A percentile compares a stretch with the other conserved stretches of the same genome.
Conservation (phyloP, 2,797 vertebrate species). For the Platyrinchus mystaceus region DNA sequence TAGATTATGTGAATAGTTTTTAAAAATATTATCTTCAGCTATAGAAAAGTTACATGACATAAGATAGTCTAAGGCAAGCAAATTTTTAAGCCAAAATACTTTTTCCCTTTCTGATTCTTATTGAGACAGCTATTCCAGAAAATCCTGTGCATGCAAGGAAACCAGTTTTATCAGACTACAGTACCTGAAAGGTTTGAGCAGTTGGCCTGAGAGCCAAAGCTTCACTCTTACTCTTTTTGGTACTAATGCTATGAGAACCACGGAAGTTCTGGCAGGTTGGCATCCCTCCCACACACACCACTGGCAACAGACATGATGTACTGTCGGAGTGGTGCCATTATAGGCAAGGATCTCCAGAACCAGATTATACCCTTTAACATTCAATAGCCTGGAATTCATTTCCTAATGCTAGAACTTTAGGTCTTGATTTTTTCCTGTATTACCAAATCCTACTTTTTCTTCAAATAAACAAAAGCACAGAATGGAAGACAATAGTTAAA, state of each 20-base stretch:
- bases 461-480: background rate
- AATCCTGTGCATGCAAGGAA: background rate
- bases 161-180: background rate
- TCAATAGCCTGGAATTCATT: background rate
- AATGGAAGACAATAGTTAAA: background rate
- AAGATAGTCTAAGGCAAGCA: background rate
- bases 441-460: background rate
- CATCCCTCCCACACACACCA: background rate
- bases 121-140: background rate
- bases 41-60: background rate
- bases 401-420: background rate
- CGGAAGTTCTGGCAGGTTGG: background rate
- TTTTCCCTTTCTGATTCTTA: background rate
- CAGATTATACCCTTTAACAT: background rate
- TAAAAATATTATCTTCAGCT: background rate
- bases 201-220: background rate
- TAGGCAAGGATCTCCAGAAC: background rate
- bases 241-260: background rate
- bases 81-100: background rate
- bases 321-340: accelerated
- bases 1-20: background rate
- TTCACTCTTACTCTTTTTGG: background rate
- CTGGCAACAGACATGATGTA: background rate
- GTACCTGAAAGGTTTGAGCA: background rate
- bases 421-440: background rate